Conservation (phyloP, 2,797 vertebrate genomes). For the Stomatorhinus walkeri region DNA sequence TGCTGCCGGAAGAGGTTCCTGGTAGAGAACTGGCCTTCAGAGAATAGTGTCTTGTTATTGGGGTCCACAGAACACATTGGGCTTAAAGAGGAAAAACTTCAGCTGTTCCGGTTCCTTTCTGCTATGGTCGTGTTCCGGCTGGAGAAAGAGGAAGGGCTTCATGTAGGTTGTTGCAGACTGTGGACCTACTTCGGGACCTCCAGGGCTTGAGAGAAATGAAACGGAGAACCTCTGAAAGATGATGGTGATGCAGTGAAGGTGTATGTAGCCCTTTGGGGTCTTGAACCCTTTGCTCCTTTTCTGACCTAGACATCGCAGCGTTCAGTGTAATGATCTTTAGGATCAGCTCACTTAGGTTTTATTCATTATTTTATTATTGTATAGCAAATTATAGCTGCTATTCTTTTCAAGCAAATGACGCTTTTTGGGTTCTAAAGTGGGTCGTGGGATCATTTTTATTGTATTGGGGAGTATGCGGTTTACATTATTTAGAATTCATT, state of each 20-base stretch:
- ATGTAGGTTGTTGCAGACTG: background rate
- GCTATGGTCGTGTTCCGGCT: background rate
- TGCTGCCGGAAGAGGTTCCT: background rate
- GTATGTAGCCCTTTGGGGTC: background rate
- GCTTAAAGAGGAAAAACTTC: no score
- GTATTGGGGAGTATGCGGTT: background rate
- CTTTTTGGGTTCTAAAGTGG: background rate
- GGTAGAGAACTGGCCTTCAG: background rate
- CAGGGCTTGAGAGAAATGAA: background rate
- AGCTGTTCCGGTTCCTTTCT: background rate
- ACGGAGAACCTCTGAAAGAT: background rate
- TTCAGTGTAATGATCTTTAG: background rate
- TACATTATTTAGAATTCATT: background rate
- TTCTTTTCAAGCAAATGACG: background rate
- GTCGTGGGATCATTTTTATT: background rate
- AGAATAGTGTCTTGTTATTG: background rate
- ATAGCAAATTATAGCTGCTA: background rate
- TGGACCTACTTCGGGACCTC: background rate
- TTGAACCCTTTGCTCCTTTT: background rate
- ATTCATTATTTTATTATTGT: background rate
- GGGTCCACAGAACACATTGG: background rate
- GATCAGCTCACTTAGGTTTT: background rate
- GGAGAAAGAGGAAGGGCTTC: slow-evolving; percentile 5
- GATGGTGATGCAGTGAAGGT: background rate
- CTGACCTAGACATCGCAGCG: background rate